Conservation (phyloP, 2,888 invertebrate species). For the Drosophila sordidula region DNA sequence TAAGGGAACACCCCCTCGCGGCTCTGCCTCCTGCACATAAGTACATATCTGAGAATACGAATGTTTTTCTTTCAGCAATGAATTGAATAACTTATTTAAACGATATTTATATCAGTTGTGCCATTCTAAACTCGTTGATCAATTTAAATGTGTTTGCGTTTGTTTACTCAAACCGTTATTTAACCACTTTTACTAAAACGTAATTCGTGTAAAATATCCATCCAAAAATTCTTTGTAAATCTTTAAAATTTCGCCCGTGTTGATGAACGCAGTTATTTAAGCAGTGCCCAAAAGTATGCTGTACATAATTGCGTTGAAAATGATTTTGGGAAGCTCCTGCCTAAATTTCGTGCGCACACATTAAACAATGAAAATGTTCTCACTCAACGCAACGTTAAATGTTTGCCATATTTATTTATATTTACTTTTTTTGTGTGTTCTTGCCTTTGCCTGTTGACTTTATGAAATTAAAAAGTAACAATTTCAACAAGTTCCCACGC, state of each 20-base stretch:
- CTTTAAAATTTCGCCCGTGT: background rate
- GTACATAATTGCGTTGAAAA: slow-evolving; percentile 1
- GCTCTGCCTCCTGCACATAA: too few species aligned
- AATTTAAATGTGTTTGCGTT: too few species aligned
- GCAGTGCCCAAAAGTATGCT: background rate
- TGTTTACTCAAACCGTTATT: too few species aligned
- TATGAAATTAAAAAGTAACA: slow-evolving; percentile 66
- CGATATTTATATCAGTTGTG: too few species aligned
- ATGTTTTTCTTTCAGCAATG: too few species aligned
- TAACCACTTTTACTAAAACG: too few species aligned
- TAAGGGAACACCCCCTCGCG: too few species aligned
- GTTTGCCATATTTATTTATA: slow-evolving; percentile 33
- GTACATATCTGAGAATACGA: too few species aligned
- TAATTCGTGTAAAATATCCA: background rate
- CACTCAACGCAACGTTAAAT: slow-evolving; percentile 29
- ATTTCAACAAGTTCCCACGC: slow-evolving; percentile 36
- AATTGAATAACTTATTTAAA: too few species aligned
- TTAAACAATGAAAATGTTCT: slow-evolving; percentile 33
- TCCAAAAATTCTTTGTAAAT: background rate
- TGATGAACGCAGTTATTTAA: too few species aligned
- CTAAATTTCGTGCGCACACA: slow-evolving; percentile 23
- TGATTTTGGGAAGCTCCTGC: slow-evolving; percentile 9
- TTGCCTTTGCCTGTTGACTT: slow-evolving; percentile 55
- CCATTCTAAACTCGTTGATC: too few species aligned
- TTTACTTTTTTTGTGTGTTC: background rate